Evolutionary conservation across 2,888 invertebrate species (phyloP).

Genomic region (Hirtodrosophila trivittata): DNA sequence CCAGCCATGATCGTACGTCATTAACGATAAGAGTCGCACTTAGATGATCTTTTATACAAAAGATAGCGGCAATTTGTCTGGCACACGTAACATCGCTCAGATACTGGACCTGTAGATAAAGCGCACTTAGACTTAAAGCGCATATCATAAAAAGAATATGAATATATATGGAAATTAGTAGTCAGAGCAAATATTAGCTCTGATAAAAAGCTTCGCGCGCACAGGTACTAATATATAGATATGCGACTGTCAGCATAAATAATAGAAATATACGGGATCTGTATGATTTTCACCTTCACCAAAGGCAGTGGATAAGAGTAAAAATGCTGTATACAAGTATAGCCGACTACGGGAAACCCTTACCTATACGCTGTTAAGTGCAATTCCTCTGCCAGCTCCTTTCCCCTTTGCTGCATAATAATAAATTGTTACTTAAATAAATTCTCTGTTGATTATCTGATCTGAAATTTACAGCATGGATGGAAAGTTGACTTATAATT

Average conservation of each 20-base stretch:
- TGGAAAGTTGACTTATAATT: no score
- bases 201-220: background rate
- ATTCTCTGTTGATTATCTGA: no score
- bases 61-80: conserved; percentile 23
- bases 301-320: background rate
- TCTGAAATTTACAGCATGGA: no score
- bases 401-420: no score
- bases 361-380: no score
- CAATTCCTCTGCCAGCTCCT: no score
- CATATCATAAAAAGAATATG: no score
- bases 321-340: no score
- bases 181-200: conserved; percentile 5
- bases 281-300: conserved; percentile 30
- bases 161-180: conserved; percentile 9
- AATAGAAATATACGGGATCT: conserved; percentile 1
- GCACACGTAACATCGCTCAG: conserved; percentile 28
- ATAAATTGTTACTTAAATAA: no score
- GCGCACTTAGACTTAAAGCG: background rate
- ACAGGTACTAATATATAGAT: background rate
- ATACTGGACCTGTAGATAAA: conserved; percentile 16
- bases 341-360: no score
- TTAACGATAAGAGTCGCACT: conserved; percentile 10
- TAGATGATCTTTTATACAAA: conserved; percentile 4
- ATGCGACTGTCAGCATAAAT: background rate
- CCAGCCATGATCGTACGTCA: conserved; percentile 31